Base-by-base conservation (phyloP, 2,113 vertebrate species). In the Felis chaus region DNA sequence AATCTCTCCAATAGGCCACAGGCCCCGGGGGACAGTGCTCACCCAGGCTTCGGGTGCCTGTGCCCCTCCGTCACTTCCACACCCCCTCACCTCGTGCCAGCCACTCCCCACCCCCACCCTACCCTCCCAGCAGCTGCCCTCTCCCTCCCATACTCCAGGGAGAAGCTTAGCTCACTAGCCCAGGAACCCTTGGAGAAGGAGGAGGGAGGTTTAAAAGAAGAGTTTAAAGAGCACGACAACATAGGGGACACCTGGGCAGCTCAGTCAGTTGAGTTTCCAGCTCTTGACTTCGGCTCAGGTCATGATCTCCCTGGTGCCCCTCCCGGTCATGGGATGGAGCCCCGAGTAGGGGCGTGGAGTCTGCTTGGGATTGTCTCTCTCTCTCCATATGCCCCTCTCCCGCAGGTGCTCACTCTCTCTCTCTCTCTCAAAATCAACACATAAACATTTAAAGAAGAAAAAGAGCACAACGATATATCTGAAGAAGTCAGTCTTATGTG, bases 81-180 rank as follows among this genome's bases (percentile, higher is more conserved):
- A 45, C 13, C 3, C 25, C 8, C 27, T 36, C 25, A 0, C 39
- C 57, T 69, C 14, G 1, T 8, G 65, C 45, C 36, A 4, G 0
- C 48, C 55, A 7, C 31, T 78, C 33, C 53, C 18, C 23, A 27
- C 25, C 16, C 23, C 3, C 1, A 13, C 8, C 23, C 16, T 29
- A 3, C 53, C 48, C 81, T 68, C 48, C 74, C 78, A 78, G 78
- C 13, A 5, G 50, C 69, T 25, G 55, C 25, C 57, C 33, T 33
- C 81, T 65, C 23, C 53, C 31, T 65, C 13, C 45, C 15, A 1
- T 16, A 18, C 5, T 1, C 50, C 55, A 95, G 63, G 18, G 61
- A 89, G 48, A 84, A 41, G 16, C 45, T 69, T 55, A 6, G 63
- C 55, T 33, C 11, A 39, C 23, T 27, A 15, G 36, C 18, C 78